Base-by-base conservation (phyloP, 2,888 invertebrate genomes). In the Dicranocentrus wangi region DNA sequence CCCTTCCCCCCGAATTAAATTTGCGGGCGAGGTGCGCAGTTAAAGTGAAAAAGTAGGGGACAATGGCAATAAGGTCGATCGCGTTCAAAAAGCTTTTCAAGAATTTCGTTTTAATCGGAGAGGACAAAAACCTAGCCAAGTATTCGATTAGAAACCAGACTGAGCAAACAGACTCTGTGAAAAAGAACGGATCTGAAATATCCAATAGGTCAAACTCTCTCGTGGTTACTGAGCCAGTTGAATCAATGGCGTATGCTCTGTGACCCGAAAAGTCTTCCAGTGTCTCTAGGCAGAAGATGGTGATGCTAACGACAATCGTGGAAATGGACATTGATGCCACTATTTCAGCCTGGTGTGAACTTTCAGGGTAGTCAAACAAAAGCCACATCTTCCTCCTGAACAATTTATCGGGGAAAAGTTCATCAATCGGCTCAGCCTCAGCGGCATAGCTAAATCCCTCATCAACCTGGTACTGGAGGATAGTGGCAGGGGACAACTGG, bases 261-360 rank as follows among this genome's bases (percentile, higher is more conserved):
- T 17, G 15, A 13, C 13, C 28, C 1, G 21, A 19, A 88, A 90
- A 90, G 86, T 90, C 88, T 71, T 90, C 90, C 87, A 91, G 88
- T 53, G 91, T 91, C 87, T 91, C 91, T 85, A 91, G 87, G 88
- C 91, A 91, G 87, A 91, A 91, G 83, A 90, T 90, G 84, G 90
- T 89, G 87, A 91, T 91, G 82, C 91, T 90, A 76, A 90, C 86
- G 69, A 91, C 87, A 83, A 91, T 90, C 72, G 91, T 89, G 79
- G 89, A 87, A 80, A 91, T 90, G 65, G 91, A 91, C 82, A 91
- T 89, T 82, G 90, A 90, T 83, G 91, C 91, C 82, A 91, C 89
- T 66, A 90, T 87, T 71, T 90, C 88, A 47, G 91, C 91, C 73
- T 89, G 89, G 85, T 89, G 89, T 63, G 90, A 90, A 87, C 90